Evolutionary conservation across 2,113 vertebrate genomes (phyloP).

Genomic region (Limanda limanda): DNA sequence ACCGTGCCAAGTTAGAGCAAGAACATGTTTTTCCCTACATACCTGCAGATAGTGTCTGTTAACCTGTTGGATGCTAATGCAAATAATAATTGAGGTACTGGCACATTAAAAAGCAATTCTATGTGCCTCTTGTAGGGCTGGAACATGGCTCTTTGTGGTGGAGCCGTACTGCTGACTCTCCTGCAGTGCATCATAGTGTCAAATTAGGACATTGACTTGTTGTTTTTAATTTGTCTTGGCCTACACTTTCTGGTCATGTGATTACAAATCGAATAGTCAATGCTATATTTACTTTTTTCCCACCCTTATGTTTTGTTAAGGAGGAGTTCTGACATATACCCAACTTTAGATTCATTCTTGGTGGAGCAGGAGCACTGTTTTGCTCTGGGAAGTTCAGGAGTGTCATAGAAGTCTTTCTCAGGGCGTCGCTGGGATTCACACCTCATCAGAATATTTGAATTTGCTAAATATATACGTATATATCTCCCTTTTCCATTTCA

Average conservation of each 20-base stretch:
- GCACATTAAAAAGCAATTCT: not conserved
- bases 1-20: not conserved
- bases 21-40: not conserved
- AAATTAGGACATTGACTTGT: not conserved
- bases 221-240: constrained; percentile 21
- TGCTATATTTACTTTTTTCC: not conserved
- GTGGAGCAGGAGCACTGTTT: no score
- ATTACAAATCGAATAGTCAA: not conserved
- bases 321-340: not conserved
- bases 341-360: not conserved
- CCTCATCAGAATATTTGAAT: not conserved
- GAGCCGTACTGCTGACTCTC: constrained; percentile 14
- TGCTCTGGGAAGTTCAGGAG: not conserved
- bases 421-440: constrained; percentile 14
- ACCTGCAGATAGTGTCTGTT: not conserved
- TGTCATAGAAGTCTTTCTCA: constrained; percentile 20
- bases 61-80: constrained; percentile 6
- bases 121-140: constrained; percentile 7
- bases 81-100: not conserved
- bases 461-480: constrained; percentile 3
- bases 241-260: constrained; percentile 21
- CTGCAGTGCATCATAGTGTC: constrained; percentile 25
- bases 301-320: not conserved
- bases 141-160: constrained; percentile 13
- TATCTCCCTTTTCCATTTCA: not conserved